Conservation (phyloP, 2,888 invertebrate species). For the Heliconius charithonia region DNA sequence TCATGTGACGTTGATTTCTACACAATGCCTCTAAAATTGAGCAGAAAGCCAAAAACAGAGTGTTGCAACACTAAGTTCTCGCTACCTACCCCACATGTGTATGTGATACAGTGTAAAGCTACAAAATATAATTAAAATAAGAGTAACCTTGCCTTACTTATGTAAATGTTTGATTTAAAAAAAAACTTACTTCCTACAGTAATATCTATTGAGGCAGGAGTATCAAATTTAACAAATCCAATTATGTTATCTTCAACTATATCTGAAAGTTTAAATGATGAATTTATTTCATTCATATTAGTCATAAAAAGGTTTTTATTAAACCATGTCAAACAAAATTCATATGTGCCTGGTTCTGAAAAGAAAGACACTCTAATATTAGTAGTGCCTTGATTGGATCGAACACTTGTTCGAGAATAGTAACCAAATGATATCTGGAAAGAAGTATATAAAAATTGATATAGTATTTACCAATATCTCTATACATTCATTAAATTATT, state of each 20-base stretch:
- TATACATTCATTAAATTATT: background rate
- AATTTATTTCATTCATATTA: background rate
- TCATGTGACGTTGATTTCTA: no score
- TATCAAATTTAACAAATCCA: conserved; percentile 55
- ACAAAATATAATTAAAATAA: background rate
- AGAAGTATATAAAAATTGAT: background rate
- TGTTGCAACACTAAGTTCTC: no score
- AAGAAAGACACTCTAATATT: background rate
- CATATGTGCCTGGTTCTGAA: conserved; percentile 30
- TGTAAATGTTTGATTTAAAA: background rate
- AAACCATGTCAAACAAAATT: conserved; percentile 55
- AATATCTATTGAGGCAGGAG: background rate
- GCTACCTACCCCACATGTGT: background rate
- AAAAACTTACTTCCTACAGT: background rate
- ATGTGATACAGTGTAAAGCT: background rate
- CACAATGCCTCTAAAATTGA: no score
- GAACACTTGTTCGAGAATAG: background rate
- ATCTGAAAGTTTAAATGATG: background rate
- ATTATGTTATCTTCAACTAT: conserved; percentile 41
- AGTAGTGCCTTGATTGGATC: background rate
- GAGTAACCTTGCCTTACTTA: background rate
- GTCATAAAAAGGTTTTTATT: conserved; percentile 41
- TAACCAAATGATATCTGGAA: conserved; percentile 18
- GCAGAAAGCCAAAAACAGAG: no score
- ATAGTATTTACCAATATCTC: background rate